Base-by-base conservation (phyloP, 2,113 vertebrate genomes). In the Ciconia maguari region DNA sequence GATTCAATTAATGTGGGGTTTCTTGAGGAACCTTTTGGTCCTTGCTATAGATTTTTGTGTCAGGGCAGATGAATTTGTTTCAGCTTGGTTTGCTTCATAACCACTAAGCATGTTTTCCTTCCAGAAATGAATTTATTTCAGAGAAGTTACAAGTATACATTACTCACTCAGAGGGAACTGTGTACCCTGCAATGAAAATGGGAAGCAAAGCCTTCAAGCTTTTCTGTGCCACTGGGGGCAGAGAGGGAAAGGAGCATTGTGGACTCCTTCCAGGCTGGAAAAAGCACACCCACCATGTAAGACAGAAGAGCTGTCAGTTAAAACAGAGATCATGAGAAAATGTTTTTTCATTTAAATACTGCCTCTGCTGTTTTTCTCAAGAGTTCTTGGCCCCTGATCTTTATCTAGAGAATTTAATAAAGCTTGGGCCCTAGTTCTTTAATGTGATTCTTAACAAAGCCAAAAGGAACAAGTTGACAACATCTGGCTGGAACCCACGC, bases 381-480 rank as follows among this genome's bases (percentile, higher is more conserved):
- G 57, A 71, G 20, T 80, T 94, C 68, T 80, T 85, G 41, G 41
- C 58, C 71, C 16, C 32, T 48, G 51, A 84, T 68, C 27, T 88
- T 90, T 93, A 79, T 78, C 83, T 91, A 29, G 64, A 85, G 38
- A 88, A 85, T 77, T 84, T 84, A 93, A 85, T 81, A 77, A 74
- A 65, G 11, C 74, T 66, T 54, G 27, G 49, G 30, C 46, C 29
- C 17, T 46, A 20, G 13, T 58, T 79, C 30, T 87, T 75, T 52
- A 60, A 58, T 41, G 36, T 30, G 70, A 62, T 81, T 62, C 36
- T 74, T 62, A 70, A 70, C 21, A 46, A 90, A 87, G n/a, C 36
- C 64, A 79, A 26, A 86, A 86, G 60, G 74, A 93, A 71, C 46
- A 54, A 85, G 48, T 9, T 72, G 61, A 79, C 52, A 95, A 64